Percentiles rank a stretch among this genome's conserved stretches.
These are phyloP conservation scores for Desoria tigrina DNA, from an alignment of 2,888 invertebrate species.

Conservation along the genomic window DNA sequence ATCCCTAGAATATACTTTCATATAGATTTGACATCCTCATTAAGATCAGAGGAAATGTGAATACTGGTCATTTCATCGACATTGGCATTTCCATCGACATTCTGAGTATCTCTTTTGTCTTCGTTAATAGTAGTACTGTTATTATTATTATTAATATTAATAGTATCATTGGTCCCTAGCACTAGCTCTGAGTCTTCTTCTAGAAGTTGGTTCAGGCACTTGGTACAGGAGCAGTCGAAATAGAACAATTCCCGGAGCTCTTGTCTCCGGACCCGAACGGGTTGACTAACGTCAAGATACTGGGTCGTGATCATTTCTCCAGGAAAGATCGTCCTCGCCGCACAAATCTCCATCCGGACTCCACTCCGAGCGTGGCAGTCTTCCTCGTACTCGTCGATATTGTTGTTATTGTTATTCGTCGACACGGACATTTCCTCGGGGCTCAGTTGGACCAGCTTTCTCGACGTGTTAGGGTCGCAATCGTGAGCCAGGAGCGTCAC, in stretches of 20 bases:
- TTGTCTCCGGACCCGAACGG: conserved; percentile 22
- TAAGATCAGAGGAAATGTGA: not conserved
- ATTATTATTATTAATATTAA: too few species aligned
- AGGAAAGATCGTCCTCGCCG: conserved; percentile 24
- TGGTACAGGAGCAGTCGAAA: conserved; percentile 39
- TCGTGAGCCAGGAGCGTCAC: conserved; percentile 40
- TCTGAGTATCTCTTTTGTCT: too few species aligned
- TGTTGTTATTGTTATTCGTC: not conserved
- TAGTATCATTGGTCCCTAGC: not conserved
- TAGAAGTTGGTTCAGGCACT: conserved; percentile 19
- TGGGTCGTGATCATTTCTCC: conserved; percentile 41
- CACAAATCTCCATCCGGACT: conserved; percentile 12
- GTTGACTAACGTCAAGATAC: conserved; percentile 23
- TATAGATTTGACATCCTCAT: not conserved
- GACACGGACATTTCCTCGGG: not conserved
- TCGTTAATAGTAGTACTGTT: not conserved
- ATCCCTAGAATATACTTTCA: not conserved
- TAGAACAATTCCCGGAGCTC: conserved; percentile 38
- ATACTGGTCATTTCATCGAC: not conserved
- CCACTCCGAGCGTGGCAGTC: not conserved
- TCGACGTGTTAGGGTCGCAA: conserved; percentile 40
- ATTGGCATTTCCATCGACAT: too few species aligned
- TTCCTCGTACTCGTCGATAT: conserved; percentile 12
- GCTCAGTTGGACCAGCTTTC: conserved; percentile 24
- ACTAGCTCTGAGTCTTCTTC: not conserved